These are phyloP conservation scores for Hirundichthys speculiger DNA, from an alignment of 2,113 vertebrate genomes.

Conservation along the genomic window DNA sequence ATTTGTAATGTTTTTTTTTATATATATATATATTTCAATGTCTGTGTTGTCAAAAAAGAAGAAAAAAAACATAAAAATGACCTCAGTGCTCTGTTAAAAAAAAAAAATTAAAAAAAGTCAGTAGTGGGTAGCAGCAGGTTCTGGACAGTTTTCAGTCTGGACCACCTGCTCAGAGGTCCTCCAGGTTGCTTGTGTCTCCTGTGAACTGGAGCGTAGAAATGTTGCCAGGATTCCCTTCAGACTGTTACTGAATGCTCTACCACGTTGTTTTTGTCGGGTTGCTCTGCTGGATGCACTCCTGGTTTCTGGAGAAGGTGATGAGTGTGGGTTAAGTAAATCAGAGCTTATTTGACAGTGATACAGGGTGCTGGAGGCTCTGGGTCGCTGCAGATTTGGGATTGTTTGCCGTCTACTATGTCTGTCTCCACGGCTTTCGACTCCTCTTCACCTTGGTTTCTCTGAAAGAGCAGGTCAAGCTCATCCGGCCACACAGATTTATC, in stretches of 20 bases:
- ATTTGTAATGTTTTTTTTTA: too few species aligned
- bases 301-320: too few species aligned
- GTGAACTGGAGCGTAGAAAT: not conserved
- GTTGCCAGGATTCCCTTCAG: not conserved
- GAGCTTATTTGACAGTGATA: not conserved
- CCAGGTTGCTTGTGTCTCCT: not conserved
- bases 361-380: not conserved
- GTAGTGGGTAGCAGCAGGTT: not conserved
- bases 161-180: not conserved
- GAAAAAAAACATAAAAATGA: too few species aligned
- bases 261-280: too few species aligned
- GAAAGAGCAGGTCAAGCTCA: constrained; percentile 52
- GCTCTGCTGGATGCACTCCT: not conserved
- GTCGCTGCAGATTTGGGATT: not conserved
- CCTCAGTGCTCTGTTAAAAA: too few species aligned
- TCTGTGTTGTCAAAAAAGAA: too few species aligned
- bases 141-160: too few species aligned
- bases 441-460: constrained; percentile 39
- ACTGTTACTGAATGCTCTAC: too few species aligned
- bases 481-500: constrained; percentile 36
- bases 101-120: too few species aligned
- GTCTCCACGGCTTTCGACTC: constrained; percentile 29
- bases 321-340: not conserved
- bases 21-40: too few species aligned
- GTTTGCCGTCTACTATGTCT: constrained; percentile 37